Percentiles rank a stretch among this genome's conserved stretches.
phyloP scores from a whole-genome alignment of 1,140 invertebrate species.

The Trichonephila inaurata region DNA sequence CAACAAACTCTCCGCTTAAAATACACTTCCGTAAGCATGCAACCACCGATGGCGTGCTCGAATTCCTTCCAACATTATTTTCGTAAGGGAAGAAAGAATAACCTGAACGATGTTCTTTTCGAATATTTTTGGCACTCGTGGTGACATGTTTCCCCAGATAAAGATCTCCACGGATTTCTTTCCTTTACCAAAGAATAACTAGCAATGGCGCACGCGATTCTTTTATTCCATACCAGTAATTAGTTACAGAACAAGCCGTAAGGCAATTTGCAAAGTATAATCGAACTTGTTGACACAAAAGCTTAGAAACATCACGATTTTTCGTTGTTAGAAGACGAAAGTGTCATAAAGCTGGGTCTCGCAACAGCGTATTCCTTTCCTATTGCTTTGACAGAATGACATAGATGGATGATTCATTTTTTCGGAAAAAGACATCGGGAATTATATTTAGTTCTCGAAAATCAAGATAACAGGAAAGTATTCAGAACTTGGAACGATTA shows the following conservation, averaged over 20 bases:
- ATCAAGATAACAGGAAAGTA: conserved; percentile 18
- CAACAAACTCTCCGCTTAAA: background rate
- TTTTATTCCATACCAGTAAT: conserved; percentile 33
- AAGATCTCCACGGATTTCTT: conserved; percentile 54
- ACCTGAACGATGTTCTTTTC: conserved; percentile 28
- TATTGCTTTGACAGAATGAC: conserved; percentile 15
- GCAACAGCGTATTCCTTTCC: background rate
- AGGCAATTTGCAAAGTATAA: conserved; percentile 50
- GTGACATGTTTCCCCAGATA: conserved; percentile 48
- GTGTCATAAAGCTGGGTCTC: conserved; percentile 26
- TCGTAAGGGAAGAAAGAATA: background rate
- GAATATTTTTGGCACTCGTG: conserved; percentile 32
- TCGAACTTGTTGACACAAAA: conserved; percentile 68
- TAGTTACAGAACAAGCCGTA: conserved; percentile 46
- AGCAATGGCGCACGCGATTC: conserved; percentile 51
- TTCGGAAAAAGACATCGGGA: background rate
- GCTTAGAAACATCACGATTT: conserved; percentile 35
- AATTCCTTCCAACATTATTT: conserved; percentile 23
- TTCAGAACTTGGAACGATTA: background rate
- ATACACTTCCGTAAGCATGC: background rate
- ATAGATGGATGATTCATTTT: conserved; percentile 22
- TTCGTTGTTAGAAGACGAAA: background rate
- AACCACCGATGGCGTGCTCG: background rate
- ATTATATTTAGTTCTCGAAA: conserved; percentile 11
- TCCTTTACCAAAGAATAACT: conserved; percentile 7